A percentile compares a stretch with the other conserved stretches of the same genome.
Conservation (phyloP, 1,140 invertebrate species). For the Drosophila grimshawi region DNA sequence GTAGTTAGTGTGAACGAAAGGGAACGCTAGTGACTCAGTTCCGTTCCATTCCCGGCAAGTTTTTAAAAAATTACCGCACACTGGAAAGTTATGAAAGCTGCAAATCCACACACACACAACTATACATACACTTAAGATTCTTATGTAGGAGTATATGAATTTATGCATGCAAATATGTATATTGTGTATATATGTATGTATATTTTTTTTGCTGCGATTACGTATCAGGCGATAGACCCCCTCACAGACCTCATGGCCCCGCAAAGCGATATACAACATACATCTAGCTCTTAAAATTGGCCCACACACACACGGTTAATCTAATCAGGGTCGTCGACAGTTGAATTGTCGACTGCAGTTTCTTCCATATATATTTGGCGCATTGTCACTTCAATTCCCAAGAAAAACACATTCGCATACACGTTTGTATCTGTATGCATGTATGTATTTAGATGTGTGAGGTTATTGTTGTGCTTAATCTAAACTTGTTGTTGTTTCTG, state of each 20-base stretch:
- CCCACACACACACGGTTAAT: constrained; percentile 48
- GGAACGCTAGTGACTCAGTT: constrained; percentile 47
- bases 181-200: not conserved
- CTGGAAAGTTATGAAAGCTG: constrained; percentile 43
- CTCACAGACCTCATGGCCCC: constrained; percentile 29
- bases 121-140: constrained; percentile 1
- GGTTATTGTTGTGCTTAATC: constrained; percentile 33
- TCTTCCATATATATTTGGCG: constrained; percentile 19
- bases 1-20: constrained; percentile 12
- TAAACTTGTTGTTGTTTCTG: constrained; percentile 41
- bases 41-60: constrained; percentile 41
- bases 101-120: constrained; percentile 7
- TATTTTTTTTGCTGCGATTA: constrained; percentile 55
- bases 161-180: constrained; percentile 8
- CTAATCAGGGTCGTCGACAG: constrained; percentile 34
- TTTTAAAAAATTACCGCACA: constrained; percentile 60
- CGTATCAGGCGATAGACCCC: constrained; percentile 41
- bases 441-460: constrained; percentile 14
- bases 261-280: constrained; percentile 57
- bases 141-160: constrained; percentile 25
- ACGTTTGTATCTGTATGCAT: not conserved
- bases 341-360: constrained; percentile 27
- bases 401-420: constrained; percentile 30
- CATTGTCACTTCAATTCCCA: constrained; percentile 37
- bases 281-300: constrained; percentile 70